Base-by-base conservation (phyloP, 2,888 invertebrate species). In the Eupithecia tripunctaria region DNA sequence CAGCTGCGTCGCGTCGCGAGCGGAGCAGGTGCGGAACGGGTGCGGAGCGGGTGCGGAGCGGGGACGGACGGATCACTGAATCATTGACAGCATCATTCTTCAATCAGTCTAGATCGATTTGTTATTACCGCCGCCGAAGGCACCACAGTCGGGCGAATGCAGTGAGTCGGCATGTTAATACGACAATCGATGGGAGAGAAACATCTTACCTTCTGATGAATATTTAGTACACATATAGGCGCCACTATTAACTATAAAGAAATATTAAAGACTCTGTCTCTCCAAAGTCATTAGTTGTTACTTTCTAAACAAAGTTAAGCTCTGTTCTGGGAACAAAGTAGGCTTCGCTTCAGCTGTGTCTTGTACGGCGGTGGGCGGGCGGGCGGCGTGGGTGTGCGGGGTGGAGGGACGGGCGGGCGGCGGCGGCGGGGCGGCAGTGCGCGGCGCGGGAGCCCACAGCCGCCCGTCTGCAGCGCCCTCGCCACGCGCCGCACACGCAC, bases 401-500 rank as follows among this genome's bases (percentile, higher is more conserved):
- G n/a, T n/a, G n/a, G n/a, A n/a, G n/a, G n/a, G 74, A 78, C 70
- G 70, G 67, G 2, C 14, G 38, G 74, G 77, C 64, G 76, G 75
- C 66, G 77, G 73, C 67, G 66, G 75, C 78, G 70, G 70, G 71
- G 71, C 85, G 86, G 88, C 92, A 91, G 92, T 91, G 91, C 88
- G 89, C 89, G 91, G 89, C 90, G 90, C 88, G 87, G 86, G 85
- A 80, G 67, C 75, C 72, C 73, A 21, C 79, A 80, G 59, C 59
- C 59, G 59, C 27, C 59, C 25, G 59, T 27, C 43, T 43, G 21
- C 63, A 32, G 62, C 29, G 38, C 38, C 38, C 62, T 43, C 43
- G 43, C 6, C 4, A 62, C 73, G 70, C 76, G 70, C 70, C 73
- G 70, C 74, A 66, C 43, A 68, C 62, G 71, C 67, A 65, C 51